phyloP scores from a whole-genome alignment of 2,113 vertebrate genomes.

The Mustelus asterias region DNA sequence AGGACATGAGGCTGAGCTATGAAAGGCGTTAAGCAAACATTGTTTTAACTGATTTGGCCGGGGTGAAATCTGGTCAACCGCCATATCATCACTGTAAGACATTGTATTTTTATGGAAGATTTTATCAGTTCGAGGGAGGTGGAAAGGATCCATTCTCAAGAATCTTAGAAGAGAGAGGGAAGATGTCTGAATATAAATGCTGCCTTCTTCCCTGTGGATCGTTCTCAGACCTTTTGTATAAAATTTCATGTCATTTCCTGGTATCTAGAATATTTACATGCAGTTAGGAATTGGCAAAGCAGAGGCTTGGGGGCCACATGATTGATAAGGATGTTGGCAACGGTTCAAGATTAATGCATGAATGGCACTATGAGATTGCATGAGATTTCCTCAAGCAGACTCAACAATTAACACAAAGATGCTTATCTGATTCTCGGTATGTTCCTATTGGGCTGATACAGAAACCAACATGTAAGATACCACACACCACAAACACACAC shows the following conservation, averaged over 20 bases:
- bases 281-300: neutral
- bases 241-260: neutral
- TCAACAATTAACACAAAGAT: conserved; percentile 8
- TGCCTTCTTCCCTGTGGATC: neutral
- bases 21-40: neutral
- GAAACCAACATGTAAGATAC: neutral
- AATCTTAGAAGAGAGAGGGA: too few relatives aligned
- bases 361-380: neutral
- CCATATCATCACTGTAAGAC: neutral
- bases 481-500: neutral
- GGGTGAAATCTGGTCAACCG: neutral
- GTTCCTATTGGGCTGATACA: neutral
- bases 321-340: conserved; percentile 8
- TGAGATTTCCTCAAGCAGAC: neutral
- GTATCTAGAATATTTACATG: neutral
- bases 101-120: neutral
- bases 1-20: neutral
- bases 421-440: conserved; percentile 4
- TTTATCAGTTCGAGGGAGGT: neutral
- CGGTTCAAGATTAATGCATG: neutral
- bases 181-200: neutral
- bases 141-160: neutral
- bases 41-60: conserved; percentile 4
- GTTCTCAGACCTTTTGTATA: neutral
- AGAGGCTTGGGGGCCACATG: neutral